These are phyloP conservation scores for Microcebus ravelobensis DNA, from an alignment of 2,113 vertebrate genomes.

Conservation along the genomic window DNA sequence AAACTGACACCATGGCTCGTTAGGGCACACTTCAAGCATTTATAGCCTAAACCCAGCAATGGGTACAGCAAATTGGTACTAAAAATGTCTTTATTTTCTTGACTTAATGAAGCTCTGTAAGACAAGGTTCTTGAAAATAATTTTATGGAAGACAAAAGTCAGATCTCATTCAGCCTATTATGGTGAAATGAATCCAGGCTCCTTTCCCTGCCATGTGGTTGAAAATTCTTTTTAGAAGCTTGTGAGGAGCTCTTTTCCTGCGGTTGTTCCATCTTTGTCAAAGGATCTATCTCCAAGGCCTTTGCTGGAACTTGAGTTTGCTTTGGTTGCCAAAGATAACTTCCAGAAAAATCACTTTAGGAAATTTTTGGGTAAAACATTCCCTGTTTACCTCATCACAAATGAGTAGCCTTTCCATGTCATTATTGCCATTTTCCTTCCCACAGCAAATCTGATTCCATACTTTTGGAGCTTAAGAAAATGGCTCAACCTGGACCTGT, in stretches of 20 bases:
- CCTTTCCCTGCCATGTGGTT: neutral
- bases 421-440: neutral
- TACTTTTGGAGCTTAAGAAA: neutral
- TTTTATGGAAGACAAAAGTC: neutral
- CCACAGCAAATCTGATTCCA: neutral
- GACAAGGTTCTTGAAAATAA: constrained; percentile 7
- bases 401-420: neutral
- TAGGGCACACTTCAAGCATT: neutral
- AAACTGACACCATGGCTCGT: neutral
- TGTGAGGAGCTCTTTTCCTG: neutral
- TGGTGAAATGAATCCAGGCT: neutral
- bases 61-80: neutral
- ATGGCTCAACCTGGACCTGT: accelerated
- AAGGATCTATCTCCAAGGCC: neutral
- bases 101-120: constrained; percentile 43
- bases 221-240: neutral
- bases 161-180: neutral
- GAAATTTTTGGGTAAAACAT: neutral
- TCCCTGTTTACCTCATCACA: neutral
- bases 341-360: constrained; percentile 52
- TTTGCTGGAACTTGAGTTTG: constrained; percentile 26
- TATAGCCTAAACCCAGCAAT: neutral
- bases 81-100: constrained; percentile 50
- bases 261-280: neutral
- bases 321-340: constrained; percentile 40